A percentile compares a stretch with the other conserved stretches of the same genome.
Evolutionary conservation across 2,113 vertebrate species (phyloP).

Genomic region (Butastur rufipennis): DNA sequence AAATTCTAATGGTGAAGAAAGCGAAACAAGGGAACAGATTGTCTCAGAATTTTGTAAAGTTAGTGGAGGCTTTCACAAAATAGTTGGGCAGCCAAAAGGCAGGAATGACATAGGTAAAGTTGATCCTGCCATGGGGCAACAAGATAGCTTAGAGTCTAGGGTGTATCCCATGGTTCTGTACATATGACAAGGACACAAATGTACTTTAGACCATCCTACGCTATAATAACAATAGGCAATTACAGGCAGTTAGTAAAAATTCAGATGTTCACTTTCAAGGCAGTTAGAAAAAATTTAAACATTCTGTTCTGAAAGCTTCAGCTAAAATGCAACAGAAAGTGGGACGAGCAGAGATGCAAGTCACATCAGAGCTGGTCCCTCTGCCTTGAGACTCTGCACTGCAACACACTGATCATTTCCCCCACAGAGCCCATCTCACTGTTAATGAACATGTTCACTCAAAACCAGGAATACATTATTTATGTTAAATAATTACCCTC

Average conservation of each 20-base stretch:
- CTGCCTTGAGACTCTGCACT: background rate
- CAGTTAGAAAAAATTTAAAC: background rate
- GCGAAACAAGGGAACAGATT: background rate
- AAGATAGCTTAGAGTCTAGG: background rate
- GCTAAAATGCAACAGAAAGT: background rate
- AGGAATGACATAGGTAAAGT: background rate
- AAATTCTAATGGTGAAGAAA: background rate
- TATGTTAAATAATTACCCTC: background rate
- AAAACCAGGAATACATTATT: background rate
- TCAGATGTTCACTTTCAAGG: background rate
- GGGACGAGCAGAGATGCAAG: background rate
- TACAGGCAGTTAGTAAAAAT: background rate
- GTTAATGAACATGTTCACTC: background rate
- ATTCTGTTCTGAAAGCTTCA: background rate
- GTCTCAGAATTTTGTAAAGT: background rate
- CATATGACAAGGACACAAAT: background rate
- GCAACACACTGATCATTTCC: background rate
- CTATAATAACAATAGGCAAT: background rate
- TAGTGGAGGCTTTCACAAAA: background rate
- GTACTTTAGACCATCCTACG: background rate
- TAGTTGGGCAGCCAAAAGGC: background rate
- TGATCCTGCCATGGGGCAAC: background rate
- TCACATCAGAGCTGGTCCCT: background rate
- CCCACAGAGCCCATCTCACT: background rate
- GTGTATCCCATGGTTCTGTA: background rate